Evolutionary conservation across 2,888 invertebrate genomes (phyloP), one percentile per base, ranked within the genome.

Genomic region (Tachina lurida): DNA sequence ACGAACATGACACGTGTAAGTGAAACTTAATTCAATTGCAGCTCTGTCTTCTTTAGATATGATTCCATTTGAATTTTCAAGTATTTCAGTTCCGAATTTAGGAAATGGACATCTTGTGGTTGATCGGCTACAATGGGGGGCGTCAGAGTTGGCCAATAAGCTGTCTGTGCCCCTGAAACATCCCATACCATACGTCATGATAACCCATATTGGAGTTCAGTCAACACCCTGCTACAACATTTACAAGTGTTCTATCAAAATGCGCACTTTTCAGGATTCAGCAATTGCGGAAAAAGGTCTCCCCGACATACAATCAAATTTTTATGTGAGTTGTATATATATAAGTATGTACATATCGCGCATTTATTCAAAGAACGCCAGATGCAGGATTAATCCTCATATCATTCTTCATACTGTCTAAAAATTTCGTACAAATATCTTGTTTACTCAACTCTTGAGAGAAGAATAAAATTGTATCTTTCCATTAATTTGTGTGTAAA

Each of bases 121-220:
- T 87, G 91, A 93, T 77, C 90, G 93, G 7, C 85, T 87, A 41
- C 92, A 92, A 88, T 93, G 93, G 93, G 93, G 93, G 31, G 89
- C 93, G 17, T 88, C 92, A 39, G 90, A 91, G 3, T 87, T 89
- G 47, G 88, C 86, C 15, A 86, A 87, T 5, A 89, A 89, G 45
- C 84, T 91, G 31, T 89, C 84, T 31, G 73, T 89, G 45, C 90
- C 89, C 8, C 88, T 94, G 62, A 62, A 86, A 4, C 90, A 90
- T 81, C 94, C 94, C 19, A 92, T 93, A 43, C 91, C 93, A 1
- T 93, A 93, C 84, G 93, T 94, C 0, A 88, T 94, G 2, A 92
- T 94, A 65, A 93, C 94, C 15, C 94, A 94, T 87, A 93, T 94
- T 1, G 94, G 93, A 2, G 93, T 93, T 22, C 90, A 90, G 82